Evolutionary conservation across 1,140 invertebrate genomes (phyloP), one percentile per base, ranked within the genome.

Genomic region (Rhyzopertha dominica): DNA sequence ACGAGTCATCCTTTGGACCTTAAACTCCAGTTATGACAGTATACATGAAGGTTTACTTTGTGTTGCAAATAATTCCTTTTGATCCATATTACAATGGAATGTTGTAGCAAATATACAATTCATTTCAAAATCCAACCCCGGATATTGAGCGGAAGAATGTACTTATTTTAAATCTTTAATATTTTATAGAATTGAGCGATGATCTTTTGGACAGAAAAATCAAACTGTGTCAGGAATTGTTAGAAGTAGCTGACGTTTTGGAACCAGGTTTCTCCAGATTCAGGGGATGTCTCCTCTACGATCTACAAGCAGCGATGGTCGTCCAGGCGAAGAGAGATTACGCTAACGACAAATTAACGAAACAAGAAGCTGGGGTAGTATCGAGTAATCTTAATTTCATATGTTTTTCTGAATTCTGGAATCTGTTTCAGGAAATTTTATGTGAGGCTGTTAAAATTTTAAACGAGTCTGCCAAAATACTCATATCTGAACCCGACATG

Each of bases 221-320:
- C 19, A 66, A 76, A 8, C 66, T 85, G 0, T 84, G 81, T 39
- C 66, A 78, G 19, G 81, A 86, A 46, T 60, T 85, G 1, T 52
- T 85, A 2, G 70, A 76, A 32, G 50, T 84, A 23, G 71, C 79
- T 5, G 72, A 80, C 32, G 63, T 75, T 26, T 59, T 86, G 35
- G 78, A 80, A 26, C 78, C 80, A 31, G 81, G 81, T 0, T 73
- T 71, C 60, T 74, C 76, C 3, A 71, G 74, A 37, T 76, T 82
- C 41, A 63, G 81, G 7, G 81, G 79, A 0, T 70, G 74, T 12
- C 64, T 85, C 19, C 62, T 83, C 0, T 72, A 81, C 18, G 81
- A 84, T 49, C 57, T 82, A 12, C 79, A 84, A 55, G 73, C 76
- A 18, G 72, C 75, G 0, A 60, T 80, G 49, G 67, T 73, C 1